Conservation (phyloP, 1,140 invertebrate species). For the Drosophila mojavensis region DNA sequence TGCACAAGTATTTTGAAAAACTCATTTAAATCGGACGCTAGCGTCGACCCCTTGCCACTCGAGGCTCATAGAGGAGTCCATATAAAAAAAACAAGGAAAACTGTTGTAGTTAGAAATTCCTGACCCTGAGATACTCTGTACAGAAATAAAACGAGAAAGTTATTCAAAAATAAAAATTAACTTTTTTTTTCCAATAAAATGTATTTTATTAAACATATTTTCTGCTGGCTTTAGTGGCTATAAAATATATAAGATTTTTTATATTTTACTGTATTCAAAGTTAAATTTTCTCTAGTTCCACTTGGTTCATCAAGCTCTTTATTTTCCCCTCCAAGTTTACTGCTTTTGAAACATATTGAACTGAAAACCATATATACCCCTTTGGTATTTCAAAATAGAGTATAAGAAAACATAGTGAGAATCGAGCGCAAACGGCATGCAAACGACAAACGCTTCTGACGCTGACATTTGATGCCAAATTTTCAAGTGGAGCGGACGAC, state of each 20-base stretch:
- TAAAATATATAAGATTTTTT: no score
- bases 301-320: no score
- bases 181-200: no score
- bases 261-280: no score
- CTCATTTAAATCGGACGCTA: constrained; percentile 76
- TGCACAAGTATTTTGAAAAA: constrained; percentile 81
- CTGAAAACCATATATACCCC: neutral
- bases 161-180: no score
- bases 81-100: constrained; percentile 29
- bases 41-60: constrained; percentile 51
- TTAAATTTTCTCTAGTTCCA: no score
- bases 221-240: no score
- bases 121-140: neutral
- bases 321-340: no score
- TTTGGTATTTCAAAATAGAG: neutral
- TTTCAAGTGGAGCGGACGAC: constrained; percentile 72
- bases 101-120: neutral
- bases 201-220: no score
- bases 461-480: constrained; percentile 82
- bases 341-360: no score
- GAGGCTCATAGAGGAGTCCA: constrained; percentile 25
- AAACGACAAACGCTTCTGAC: constrained; percentile 68
- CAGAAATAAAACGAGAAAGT: neutral
- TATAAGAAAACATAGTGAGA: constrained; percentile 61
- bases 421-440: constrained; percentile 69